Conservation (phyloP, 2,113 vertebrate genomes). For the Clarias magur region DNA sequence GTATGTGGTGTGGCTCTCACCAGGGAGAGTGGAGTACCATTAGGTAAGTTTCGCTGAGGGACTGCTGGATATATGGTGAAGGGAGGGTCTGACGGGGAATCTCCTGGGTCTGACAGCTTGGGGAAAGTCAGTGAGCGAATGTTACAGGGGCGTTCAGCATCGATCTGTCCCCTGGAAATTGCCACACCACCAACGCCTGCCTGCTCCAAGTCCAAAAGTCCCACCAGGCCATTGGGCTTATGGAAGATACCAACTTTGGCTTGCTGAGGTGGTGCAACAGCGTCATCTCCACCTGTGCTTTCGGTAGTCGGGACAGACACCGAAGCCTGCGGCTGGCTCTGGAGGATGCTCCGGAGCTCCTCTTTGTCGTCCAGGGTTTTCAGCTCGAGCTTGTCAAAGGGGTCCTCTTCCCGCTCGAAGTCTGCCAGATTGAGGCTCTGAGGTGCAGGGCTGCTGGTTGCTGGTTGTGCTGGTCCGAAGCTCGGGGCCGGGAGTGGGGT, state of each 20-base stretch:
- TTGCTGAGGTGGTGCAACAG: constrained; percentile 62
- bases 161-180: constrained; percentile 64
- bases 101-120: constrained; percentile 88
- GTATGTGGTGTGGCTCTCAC: constrained; percentile 45
- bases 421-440: constrained; percentile 91
- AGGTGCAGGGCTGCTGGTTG: constrained; percentile 79
- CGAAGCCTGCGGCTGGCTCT: constrained; percentile 73
- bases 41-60: constrained; percentile 69
- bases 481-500: constrained; percentile 90
- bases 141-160: constrained; percentile 80
- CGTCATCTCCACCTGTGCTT: constrained; percentile 40
- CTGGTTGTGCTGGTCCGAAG: constrained; percentile 74
- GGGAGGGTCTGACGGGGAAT: constrained; percentile 59
- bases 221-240: constrained; percentile 92
- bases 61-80: constrained; percentile 57
- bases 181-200: constrained; percentile 67
- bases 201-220: constrained; percentile 84
- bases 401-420: constrained; percentile 97
- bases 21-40: constrained; percentile 68
- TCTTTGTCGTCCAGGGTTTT: constrained; percentile 95
- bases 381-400: constrained; percentile 94
- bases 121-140: constrained; percentile 95
- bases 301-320: constrained; percentile 61
- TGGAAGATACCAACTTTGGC: constrained; percentile 74
- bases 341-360: constrained; percentile 89